phyloP scores from a whole-genome alignment of 2,888 invertebrate species.

The Antitype chi region DNA sequence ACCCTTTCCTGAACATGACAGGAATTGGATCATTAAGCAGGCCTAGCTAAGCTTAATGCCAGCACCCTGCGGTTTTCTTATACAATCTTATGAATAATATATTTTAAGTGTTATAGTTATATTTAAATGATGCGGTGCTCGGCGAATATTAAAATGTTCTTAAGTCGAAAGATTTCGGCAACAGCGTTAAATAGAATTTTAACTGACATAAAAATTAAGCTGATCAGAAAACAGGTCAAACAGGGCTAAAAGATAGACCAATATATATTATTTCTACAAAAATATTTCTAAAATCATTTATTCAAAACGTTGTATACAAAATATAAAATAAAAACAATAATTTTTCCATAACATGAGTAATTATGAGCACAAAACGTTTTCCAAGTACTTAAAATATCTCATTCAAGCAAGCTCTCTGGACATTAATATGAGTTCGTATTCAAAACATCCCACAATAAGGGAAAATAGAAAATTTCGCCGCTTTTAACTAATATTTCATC shows the following conservation, averaged over 20 bases:
- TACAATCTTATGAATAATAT: slow-evolving; percentile 75
- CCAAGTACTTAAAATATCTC: background rate
- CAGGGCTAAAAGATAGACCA: background rate
- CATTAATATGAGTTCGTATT: slow-evolving; percentile 29
- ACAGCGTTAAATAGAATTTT: slow-evolving; percentile 37
- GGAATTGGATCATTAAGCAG: slow-evolving; percentile 91
- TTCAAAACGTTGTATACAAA: background rate
- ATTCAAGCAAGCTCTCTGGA: slow-evolving; percentile 10
- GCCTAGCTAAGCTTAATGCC: slow-evolving; percentile 88
- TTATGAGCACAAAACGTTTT: background rate
- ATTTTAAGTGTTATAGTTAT: slow-evolving; percentile 69
- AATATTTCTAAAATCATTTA: background rate
- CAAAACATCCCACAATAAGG: background rate
- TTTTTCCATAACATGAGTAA: background rate
- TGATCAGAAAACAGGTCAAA: background rate
- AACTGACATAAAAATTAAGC: slow-evolving; percentile 20
- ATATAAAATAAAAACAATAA: too few species aligned
- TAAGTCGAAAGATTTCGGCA: slow-evolving; percentile 32
- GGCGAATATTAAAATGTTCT: slow-evolving; percentile 56
- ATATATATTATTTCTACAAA: background rate
- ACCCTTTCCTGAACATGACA: slow-evolving; percentile 91
- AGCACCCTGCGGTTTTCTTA: slow-evolving; percentile 76
- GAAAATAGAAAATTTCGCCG: slow-evolving; percentile 22
- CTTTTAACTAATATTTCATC: slow-evolving; percentile 68
- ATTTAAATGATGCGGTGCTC: slow-evolving; percentile 62